Base-by-base conservation (phyloP, 2,888 invertebrate species). In the Eurytoma californica region DNA sequence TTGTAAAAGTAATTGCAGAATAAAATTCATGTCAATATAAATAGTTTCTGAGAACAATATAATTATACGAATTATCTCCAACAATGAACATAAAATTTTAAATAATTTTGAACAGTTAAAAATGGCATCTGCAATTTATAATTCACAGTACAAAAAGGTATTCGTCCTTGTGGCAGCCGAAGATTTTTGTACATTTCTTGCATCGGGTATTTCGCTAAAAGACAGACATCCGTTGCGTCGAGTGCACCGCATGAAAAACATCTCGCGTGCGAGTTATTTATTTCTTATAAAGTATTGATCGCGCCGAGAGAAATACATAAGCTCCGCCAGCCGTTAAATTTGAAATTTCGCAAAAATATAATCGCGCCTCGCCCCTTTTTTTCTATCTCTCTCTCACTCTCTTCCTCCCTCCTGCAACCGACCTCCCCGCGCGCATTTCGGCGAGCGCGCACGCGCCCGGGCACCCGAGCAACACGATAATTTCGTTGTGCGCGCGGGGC, bases 341-440 rank as follows among this genome's bases (percentile, higher is more conserved):
- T 76, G 76, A 76, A 76, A 63, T 76, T 76, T 76, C 55, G 69
- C 76, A 76, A 76, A 76, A 76, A 61, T 76, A 69, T 63, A 63
- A 63, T 63, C 39, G 63, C n/a, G 63, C 63, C 16, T 51, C 51
- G 55, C 51, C 28, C 20, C 20, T 20, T 24, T 18, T 28, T 61
- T 24, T 61, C 24, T 39, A 4, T 39, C 3, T 39, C 7, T 30
- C 30, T 39, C 39, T 1, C 39, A 9, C 39, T 39, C 39, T 39
- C 39, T 39, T 9, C 39, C 39, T 39, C 9, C 39, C 39, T 9
- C 39, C 39, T 39, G 39, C 39, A 39, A 39, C 39, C 9, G 9
- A 39, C 9, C 39, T 9, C 39, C 39, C 39, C 9, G 39, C 39
- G 39, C 9, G 39, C 7, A 39, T 39, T 39, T 39, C 39, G 30